Conservation (phyloP, 2,888 invertebrate species). For the Pardosa pseudoannulata region DNA sequence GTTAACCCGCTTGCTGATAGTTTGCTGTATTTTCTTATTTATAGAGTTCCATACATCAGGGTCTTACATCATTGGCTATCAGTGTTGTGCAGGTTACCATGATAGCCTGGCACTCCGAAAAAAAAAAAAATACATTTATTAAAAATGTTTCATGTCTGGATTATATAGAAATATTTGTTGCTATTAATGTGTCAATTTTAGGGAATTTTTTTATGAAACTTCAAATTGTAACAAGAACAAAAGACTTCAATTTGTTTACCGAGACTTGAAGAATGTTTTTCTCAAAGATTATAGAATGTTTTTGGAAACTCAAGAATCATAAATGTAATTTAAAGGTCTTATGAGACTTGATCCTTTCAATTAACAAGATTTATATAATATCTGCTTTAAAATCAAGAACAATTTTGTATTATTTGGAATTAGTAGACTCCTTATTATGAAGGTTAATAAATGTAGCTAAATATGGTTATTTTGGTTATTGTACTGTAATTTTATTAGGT, state of each 20-base stretch:
- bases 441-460: no score
- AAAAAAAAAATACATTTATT: background rate
- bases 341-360: no score
- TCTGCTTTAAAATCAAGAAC: no score
- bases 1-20: slow-evolving; percentile 10
- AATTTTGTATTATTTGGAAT: no score
- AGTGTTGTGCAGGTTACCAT: background rate
- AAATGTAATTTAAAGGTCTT: no score
- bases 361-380: no score
- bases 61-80: background rate
- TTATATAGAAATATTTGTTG: background rate
- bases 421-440: no score
- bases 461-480: no score
- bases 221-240: background rate
- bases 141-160: background rate
- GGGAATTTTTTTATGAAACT: background rate
- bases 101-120: background rate
- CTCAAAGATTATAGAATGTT: background rate
- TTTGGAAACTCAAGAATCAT: no score
- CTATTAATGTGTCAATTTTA: background rate
- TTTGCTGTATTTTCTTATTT: slow-evolving; percentile 17
- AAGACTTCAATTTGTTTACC: background rate
- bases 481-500: no score
- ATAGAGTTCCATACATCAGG: slow-evolving; percentile 13
- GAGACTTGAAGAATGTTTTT: background rate